Base-by-base conservation (phyloP, 92 coral and sea anemone genomes). In the Montipora capitata region DNA sequence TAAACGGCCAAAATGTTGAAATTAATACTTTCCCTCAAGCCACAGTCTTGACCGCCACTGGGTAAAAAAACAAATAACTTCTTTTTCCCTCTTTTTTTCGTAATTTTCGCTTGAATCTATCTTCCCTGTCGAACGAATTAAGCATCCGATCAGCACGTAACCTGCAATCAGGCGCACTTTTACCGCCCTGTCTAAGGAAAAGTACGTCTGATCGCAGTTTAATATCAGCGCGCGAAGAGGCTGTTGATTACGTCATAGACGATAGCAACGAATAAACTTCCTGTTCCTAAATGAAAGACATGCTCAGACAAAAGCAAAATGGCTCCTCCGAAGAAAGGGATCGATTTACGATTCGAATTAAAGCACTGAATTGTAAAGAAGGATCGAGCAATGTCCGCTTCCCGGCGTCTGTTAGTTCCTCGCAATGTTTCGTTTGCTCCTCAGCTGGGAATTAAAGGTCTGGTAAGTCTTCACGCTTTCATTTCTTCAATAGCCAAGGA, bases 391-490 rank as follows among this genome's bases (percentile, higher is more conserved):
- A 83, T 83, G 87, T 71, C 87, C 3, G 10, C 79, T 27, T 40
- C 79, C 42, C 87, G 87, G 17, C 87, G 87, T n/a, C 67, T 81
- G 75, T 74, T 90, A 71, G 72, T 77, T 18, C 35, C 81, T n/a
- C 68, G 72, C 56, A 90, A 91, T 61, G 94, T 71, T 38, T 78
- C 91, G 41, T 86, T 80, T 80, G 92, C 88, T 10, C 87, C 94
- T 43, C 83, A 74, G 10, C 42, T 91, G 88, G 94, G 94, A 14
- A 91, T 91, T 59, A 84, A 88, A 76, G 92, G 94, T 0, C 54
- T 91, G 94, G 94, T 91, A 87, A 74, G 94, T 91, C 35, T 48
- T 45, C 40, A 44, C 14, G 27, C 27, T 62, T 18, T 57, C 9
- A 13, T 38, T 67, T 45, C 13, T 67, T 45, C 13, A 10, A 14